Evolutionary conservation across 1,140 invertebrate species (phyloP).

Genomic region (Dinoponera quadriceps): DNA sequence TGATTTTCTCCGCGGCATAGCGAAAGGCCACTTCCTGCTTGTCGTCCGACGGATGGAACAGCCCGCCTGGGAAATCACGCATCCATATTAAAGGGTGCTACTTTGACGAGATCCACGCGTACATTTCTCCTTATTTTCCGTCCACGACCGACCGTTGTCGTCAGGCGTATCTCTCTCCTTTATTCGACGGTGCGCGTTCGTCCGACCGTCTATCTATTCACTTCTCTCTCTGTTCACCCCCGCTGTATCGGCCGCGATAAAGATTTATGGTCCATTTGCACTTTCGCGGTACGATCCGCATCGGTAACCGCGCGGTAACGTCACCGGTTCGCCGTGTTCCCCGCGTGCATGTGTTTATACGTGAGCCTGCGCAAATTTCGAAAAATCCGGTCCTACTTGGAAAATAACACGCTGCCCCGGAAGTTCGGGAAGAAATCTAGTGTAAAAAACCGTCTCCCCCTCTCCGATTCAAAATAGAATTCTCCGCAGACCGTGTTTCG

Average conservation of each 20-base stretch:
- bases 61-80: constrained; percentile 89
- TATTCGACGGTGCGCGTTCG: not conserved
- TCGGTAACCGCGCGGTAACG: not conserved
- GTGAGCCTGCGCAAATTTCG: not conserved
- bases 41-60: constrained; percentile 94
- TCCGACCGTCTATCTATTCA: not conserved
- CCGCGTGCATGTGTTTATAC: not conserved
- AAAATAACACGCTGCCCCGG: not conserved
- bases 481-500: too few relatives aligned
- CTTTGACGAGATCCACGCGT: constrained; percentile 59
- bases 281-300: not conserved
- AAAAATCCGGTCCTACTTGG: not conserved
- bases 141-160: constrained; percentile 5
- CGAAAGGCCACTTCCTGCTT: constrained; percentile 95
- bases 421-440: too few relatives aligned
- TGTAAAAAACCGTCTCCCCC: not conserved
- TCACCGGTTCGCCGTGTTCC: constrained; percentile 1
- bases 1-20: constrained; percentile 96
- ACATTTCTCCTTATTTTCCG: constrained; percentile 57
- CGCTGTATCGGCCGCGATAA: not conserved
- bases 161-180: not conserved
- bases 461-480: too few relatives aligned
- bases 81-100: constrained; percentile 71
- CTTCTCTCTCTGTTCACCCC: not conserved
- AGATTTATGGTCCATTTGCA: constrained; percentile 38